phyloP scores from a whole-genome alignment of 2,797 vertebrate genomes.

The Ataeniobius toweri region DNA sequence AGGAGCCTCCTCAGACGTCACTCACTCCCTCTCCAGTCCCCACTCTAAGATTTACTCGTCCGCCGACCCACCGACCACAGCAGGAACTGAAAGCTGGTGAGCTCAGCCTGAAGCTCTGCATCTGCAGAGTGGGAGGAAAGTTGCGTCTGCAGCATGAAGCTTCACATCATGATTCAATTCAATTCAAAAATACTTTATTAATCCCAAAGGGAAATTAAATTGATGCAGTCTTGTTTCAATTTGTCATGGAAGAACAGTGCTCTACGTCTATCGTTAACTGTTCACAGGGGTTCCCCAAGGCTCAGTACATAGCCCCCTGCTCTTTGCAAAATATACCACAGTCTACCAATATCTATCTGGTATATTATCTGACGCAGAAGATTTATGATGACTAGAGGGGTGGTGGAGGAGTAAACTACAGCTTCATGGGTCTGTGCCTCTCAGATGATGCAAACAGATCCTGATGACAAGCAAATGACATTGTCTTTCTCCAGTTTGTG shows the following conservation, averaged over 20 bases:
- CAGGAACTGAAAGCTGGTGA: slow-evolving; percentile 25
- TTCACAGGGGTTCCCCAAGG: slow-evolving; percentile 4
- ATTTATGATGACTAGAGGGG: too few relatives aligned
- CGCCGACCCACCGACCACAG: background rate
- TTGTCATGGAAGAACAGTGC: slow-evolving; percentile 1
- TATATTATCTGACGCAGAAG: background rate
- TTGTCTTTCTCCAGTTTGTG: background rate
- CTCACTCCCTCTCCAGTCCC: slow-evolving; percentile 11
- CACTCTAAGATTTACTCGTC: background rate
- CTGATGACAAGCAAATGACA: background rate
- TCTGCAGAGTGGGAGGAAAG: slow-evolving; percentile 12
- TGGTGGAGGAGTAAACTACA: background rate
- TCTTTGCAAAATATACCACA: background rate
- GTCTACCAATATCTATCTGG: too few relatives aligned
- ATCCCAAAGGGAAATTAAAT: too few relatives aligned
- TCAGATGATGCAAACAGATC: background rate
- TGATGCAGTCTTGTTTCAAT: background rate
- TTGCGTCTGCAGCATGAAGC: slow-evolving; percentile 2
- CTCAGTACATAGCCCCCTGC: background rate
- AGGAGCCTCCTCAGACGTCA: slow-evolving; percentile 8
- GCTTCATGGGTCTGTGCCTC: background rate
- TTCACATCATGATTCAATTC: background rate
- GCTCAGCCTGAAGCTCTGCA: slow-evolving; percentile 4
- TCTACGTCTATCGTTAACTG: background rate
- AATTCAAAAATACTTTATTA: too few relatives aligned